phyloP scores from a whole-genome alignment of 1,140 invertebrate genomes.

The silkworm (Bombyx mori) region ASM3026992v2 NC_085107.1:7331001-7331500 shows the following conservation, averaged over 20 bases:
- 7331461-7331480: slow-evolving; percentile 53
- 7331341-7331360: background rate
- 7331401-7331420: slow-evolving; percentile 25
- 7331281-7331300: background rate
- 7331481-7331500: slow-evolving; percentile 45
- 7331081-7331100: slow-evolving; percentile 70
- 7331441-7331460: slow-evolving; percentile 34
- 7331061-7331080: slow-evolving; percentile 68
- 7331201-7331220: slow-evolving; percentile 60
- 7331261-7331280: slow-evolving; percentile 2
- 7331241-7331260: slow-evolving; percentile 32
- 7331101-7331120: slow-evolving; percentile 70
- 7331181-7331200: slow-evolving; percentile 53
- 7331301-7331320: no score
- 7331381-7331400: slow-evolving; percentile 22
- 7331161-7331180: slow-evolving; percentile 65
- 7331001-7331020: slow-evolving; percentile 4
- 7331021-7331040: slow-evolving; percentile 60
- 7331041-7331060: slow-evolving; percentile 61
- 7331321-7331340: background rate
- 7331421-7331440: slow-evolving; percentile 18
- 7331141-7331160: slow-evolving; percentile 71
- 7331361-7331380: slow-evolving; percentile 2
- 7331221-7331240: slow-evolving; percentile 31
- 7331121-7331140: slow-evolving; percentile 70